Base-by-base conservation (phyloP, 1,140 invertebrate species). In the Leptinotarsa lineolata region DNA sequence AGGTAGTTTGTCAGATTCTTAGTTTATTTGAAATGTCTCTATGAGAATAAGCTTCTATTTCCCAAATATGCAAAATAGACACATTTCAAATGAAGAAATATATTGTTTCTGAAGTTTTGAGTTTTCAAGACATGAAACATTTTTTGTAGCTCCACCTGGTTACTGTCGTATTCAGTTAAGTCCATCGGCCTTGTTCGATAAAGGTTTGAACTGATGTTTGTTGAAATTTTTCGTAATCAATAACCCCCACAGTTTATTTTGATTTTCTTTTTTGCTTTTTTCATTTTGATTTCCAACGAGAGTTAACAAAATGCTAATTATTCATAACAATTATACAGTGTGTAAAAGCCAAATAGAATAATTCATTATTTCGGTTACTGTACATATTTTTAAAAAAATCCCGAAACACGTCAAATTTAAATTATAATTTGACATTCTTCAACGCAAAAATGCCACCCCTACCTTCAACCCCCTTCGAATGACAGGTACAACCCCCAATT, bases 1-100 rank as follows among this genome's bases (percentile, higher is more conserved):
- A 89, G 92, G 91, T 91, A 66, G 22, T 22, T 63, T 21, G 4
- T 63, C 15, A 24, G 13, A n/a, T 54, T 54, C n/a, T 54, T n/a
- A 54, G 15, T 54, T n/a, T 54, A 18, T 54, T 54, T 54, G 48
- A 18, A 54, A 54, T 54, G 30, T 39, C 15, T 54, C 48, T 54
- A 54, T 39, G 8, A 11, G 30, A 39, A 39, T 2, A 8, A 2
- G 30, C 11, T 39, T 3, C 30, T 39, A 39, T 39, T 39, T 39
- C 30, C 8, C 8, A 39, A 39, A 11, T 39, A 3, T 39, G 2
- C 30, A 39, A 39, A 39, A 39, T 39, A 39, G 30, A 39, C 30
- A 39, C 30, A 39, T 39, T 39, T 39, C 48, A 54, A 54, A 54
- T 54, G 16, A 54, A 16, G 48, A n/a, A 54, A 54, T 16, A n/a